These are phyloP conservation scores for Lepidothrix coronata DNA, from an alignment of 2,113 vertebrate species.

Conservation along the genomic window DNA sequence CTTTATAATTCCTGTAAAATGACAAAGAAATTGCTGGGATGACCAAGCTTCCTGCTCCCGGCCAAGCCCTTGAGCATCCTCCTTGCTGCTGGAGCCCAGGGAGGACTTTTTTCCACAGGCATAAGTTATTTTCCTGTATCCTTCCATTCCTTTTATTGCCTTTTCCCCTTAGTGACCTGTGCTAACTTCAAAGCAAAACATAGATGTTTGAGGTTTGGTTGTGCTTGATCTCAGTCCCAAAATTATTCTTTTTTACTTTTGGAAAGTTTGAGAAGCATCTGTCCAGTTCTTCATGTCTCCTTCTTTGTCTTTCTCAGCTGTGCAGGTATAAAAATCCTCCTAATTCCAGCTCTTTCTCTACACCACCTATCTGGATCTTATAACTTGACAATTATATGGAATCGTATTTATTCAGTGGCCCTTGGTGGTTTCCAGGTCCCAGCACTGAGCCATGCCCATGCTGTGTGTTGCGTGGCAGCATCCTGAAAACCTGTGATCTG, in stretches of 20 bases:
- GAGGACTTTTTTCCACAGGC: not conserved
- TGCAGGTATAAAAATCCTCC: not conserved
- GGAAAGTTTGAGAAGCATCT: not conserved
- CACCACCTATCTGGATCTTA: not conserved
- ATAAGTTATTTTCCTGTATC: not conserved
- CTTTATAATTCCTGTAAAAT: not conserved
- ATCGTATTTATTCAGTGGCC: not conserved
- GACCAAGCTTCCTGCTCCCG: not conserved
- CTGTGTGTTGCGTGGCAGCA: not conserved
- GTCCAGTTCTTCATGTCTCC: not conserved
- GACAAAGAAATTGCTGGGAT: not conserved
- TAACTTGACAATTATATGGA: not conserved
- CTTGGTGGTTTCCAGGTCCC: not conserved
- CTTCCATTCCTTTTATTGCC: not conserved
- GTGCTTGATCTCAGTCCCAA: not conserved
- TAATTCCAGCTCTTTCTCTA: not conserved
- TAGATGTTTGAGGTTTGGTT: not conserved
- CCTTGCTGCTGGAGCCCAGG: not conserved
- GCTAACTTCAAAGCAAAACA: not conserved
- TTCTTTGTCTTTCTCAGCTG: not conserved
- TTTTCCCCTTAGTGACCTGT: not conserved
- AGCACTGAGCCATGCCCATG: fast-evolving
- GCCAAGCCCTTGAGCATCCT: not conserved
- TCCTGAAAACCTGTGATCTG: not conserved
- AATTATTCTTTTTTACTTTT: not conserved